Base-by-base conservation (phyloP, 2,113 vertebrate species). In the Orientallactaga bullata region DNA sequence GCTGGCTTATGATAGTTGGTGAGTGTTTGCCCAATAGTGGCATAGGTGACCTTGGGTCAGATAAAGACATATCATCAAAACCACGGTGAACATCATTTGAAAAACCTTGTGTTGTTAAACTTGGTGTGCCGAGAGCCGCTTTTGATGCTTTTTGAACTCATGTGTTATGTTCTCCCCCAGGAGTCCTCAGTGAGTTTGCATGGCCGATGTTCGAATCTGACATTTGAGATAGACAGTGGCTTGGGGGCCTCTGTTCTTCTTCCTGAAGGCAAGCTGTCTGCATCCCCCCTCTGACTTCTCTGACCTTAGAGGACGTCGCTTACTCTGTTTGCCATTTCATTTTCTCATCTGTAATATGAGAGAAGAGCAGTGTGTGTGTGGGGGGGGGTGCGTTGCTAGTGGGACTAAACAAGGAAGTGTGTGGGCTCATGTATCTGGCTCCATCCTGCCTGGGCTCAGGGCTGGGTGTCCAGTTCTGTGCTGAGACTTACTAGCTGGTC, bases 291-390 rank as follows among this genome's bases (percentile, higher is more conserved):
- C 78, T 89, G 35, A 20, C 37, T 21, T 85, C 81, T 85, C 28
- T 91, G 77, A 91, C 55, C 81, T 93, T 93, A 47, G 73, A 21
- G 60, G 21, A 73, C 68, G 4, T 89, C 51, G 60, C 58, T 73
- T 18, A 76, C 68, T 55, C 23, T 66, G 20, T 63, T 47, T 51
- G 28, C 24, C 65, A 58, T 92, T 77, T 88, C n/a, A 5, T 76
- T 80, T 79, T 83, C 71, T 86, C 28, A 13, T 65, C 71, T 95
- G 37, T 72, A 72, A 92, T 77, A 32, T 30, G 32, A 89, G 83
- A 60, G 72, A 63, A 63, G 23, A 13, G 10, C 16, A 17, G 7
- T 10, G 21, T 74, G 60, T 72, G 55, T 77, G 79, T 65, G 3
- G 72, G 35, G 58, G n/a, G 30, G 26, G 66, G 28, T 11, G 65